Conservation (phyloP, 2,888 invertebrate species). For the Hypselothyrea guttata region DNA sequence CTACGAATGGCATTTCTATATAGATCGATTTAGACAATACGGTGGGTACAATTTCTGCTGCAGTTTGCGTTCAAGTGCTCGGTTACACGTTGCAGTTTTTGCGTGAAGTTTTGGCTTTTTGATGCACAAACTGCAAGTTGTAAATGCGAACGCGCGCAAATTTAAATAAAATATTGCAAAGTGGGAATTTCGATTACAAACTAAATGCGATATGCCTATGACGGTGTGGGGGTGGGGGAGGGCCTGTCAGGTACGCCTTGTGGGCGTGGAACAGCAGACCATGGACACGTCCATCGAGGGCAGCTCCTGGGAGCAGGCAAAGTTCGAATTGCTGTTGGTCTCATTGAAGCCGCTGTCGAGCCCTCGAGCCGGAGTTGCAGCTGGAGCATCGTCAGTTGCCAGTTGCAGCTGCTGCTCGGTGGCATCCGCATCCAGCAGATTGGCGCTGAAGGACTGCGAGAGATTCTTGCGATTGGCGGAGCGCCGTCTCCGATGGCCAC, state of each 20-base stretch:
- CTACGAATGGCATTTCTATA: conserved; percentile 13
- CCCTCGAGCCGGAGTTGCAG: conserved; percentile 60
- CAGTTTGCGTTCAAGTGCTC: conserved; percentile 11
- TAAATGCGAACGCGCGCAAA: no score
- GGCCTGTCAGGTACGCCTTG: conserved; percentile 56
- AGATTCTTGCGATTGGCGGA: conserved; percentile 81
- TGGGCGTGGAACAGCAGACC: conserved; percentile 72
- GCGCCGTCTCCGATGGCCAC: conserved; percentile 73
- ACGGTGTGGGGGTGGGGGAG: no score
- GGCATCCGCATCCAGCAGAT: conserved; percentile 64
- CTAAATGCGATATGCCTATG: no score
- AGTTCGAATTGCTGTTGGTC: conserved; percentile 59
- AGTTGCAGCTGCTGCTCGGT: conserved; percentile 21
- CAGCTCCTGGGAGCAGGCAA: conserved; percentile 58
- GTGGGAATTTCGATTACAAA: no score
- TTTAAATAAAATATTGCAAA: conserved; percentile 51
- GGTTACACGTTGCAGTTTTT: no score
- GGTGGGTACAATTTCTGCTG: conserved; percentile 46
- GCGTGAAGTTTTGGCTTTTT: no score
- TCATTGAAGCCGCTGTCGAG: conserved; percentile 82
- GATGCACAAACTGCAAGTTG: no score
- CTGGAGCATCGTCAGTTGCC: not conserved
- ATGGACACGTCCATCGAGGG: conserved; percentile 62
- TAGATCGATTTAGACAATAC: not conserved
- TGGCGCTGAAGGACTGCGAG: conserved; percentile 80